Evolutionary conservation across 2,797 vertebrate species (phyloP).

Genomic region (Cuculus canorus): DNA sequence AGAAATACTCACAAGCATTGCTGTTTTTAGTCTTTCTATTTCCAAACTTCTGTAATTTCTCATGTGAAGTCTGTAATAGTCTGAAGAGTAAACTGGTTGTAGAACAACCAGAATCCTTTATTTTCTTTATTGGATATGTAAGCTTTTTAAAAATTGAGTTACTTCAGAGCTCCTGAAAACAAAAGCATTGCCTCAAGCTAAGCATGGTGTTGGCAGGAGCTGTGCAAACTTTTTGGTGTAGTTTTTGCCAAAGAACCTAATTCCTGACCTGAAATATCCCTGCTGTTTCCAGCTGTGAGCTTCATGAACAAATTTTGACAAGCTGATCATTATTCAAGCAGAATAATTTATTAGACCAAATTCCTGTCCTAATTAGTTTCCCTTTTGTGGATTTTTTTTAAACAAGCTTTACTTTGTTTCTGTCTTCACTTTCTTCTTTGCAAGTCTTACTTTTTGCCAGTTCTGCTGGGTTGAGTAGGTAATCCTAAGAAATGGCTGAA

Average conservation of each 20-base stretch:
- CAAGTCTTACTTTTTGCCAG: not conserved
- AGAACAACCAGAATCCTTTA: not conserved
- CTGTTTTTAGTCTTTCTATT: not conserved
- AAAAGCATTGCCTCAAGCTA: constrained; percentile 25
- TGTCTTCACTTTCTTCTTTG: not conserved
- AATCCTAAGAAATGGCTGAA: constrained; percentile 23
- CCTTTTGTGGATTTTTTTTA: constrained; percentile 10
- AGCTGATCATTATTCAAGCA: constrained; percentile 32
- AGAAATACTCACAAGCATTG: not conserved
- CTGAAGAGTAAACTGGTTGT: not conserved
- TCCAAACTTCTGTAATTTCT: not conserved
- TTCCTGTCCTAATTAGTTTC: constrained; percentile 36
- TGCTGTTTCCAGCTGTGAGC: constrained; percentile 53
- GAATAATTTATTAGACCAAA: constrained; percentile 49
- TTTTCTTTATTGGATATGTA: not conserved
- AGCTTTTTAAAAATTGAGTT: not conserved
- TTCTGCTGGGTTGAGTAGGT: constrained; percentile 1
- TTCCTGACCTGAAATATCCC: constrained; percentile 59
- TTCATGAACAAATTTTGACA: constrained; percentile 51
- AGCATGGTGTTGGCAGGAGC: constrained; percentile 19
- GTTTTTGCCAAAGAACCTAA: constrained; percentile 44
- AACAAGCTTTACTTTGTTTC: not conserved
- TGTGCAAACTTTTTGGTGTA: constrained; percentile 12
- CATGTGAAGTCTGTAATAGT: not conserved
- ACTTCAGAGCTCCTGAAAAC: constrained; percentile 16